Percentiles rank a stretch among this genome's conserved stretches.
Evolutionary conservation across 2,113 vertebrate genomes (phyloP).

Genomic region (Lepidothrix coronata): DNA sequence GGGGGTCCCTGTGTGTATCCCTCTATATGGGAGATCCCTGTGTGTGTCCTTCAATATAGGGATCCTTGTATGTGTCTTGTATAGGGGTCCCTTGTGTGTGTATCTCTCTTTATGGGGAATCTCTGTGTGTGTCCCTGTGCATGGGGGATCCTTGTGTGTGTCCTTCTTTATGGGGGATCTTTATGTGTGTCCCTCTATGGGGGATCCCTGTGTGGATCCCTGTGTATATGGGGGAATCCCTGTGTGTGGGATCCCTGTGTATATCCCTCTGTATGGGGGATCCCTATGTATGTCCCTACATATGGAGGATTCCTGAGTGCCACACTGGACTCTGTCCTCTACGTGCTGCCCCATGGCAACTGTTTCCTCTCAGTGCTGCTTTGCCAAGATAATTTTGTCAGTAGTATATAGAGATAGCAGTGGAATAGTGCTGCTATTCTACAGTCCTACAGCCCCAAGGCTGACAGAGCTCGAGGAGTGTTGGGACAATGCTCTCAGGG

Average conservation of each 20-base stretch:
- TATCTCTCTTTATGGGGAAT: background rate
- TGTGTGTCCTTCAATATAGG: background rate
- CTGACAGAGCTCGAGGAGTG: background rate
- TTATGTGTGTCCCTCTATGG: background rate
- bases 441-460: background rate
- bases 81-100: background rate
- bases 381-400: background rate
- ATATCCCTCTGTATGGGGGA: too few relatives aligned
- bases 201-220: background rate
- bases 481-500: background rate
- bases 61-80: too few relatives aligned
- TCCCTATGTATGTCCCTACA: background rate
- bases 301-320: too few relatives aligned
- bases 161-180: background rate
- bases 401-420: rapidly evolving
- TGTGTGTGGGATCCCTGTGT: background rate
- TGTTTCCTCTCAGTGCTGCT: background rate
- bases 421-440: too few relatives aligned
- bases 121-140: background rate
- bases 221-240: too few relatives aligned
- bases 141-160: background rate
- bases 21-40: rapidly evolving
- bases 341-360: background rate
- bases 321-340: rapidly evolving
- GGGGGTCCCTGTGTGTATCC: rapidly evolving